Evolutionary conservation across 2,888 invertebrate genomes (phyloP).

Genomic region (Stegophylla sp.): DNA sequence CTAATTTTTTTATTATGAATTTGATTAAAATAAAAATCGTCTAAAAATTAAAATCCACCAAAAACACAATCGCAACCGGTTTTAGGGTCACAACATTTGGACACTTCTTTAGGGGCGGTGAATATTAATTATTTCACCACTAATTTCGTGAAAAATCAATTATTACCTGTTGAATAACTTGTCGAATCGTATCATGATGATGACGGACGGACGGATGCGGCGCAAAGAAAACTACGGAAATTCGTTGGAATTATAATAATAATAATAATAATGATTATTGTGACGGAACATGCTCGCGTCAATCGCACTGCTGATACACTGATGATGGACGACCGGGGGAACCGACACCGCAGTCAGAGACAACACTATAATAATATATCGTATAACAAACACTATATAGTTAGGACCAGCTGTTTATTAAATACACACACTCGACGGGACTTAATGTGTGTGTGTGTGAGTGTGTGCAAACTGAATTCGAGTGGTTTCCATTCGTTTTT

Average conservation of each 20-base stretch:
- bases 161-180: constrained; percentile 35
- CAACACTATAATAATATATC: not conserved
- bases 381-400: too few species aligned
- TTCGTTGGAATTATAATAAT: too few species aligned
- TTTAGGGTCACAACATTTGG: too few species aligned
- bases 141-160: not conserved
- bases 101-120: too few species aligned
- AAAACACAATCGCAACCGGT: not conserved
- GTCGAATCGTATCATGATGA: constrained; percentile 40
- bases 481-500: not conserved
- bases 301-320: constrained; percentile 5
- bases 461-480: not conserved
- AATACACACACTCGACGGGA: constrained; percentile 6
- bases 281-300: not conserved
- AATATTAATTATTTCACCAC: too few species aligned
- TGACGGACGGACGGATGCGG: too few species aligned
- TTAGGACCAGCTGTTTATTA: not conserved
- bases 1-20: too few species aligned
- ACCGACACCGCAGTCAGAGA: not conserved
- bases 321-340: not conserved
- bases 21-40: too few species aligned
- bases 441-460: not conserved
- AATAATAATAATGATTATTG: too few species aligned
- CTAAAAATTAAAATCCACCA: too few species aligned
- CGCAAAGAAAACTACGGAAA: not conserved